phyloP scores from a whole-genome alignment of 2,797 vertebrate genomes.

The Cheirogaleus major region DNA sequence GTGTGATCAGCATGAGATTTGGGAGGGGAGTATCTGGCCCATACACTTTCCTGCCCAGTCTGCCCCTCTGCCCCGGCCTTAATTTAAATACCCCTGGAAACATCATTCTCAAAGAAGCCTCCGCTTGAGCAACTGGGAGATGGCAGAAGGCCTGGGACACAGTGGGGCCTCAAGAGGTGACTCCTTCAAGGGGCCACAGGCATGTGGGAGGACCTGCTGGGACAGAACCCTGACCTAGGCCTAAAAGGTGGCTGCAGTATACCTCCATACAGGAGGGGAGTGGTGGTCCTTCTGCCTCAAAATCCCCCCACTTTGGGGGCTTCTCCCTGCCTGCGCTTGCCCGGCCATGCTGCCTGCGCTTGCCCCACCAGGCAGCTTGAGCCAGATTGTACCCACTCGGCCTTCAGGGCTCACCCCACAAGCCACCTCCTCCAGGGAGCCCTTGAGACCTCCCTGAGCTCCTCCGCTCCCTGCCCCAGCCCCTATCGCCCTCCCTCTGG shows the following conservation, averaged over 20 bases:
- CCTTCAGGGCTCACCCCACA: background rate
- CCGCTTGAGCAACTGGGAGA: background rate
- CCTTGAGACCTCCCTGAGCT: background rate
- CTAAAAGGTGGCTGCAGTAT: background rate
- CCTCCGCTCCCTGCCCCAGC: background rate
- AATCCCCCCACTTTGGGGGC: background rate
- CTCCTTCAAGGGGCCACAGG: background rate
- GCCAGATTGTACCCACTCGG: background rate
- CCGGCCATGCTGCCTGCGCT: no score
- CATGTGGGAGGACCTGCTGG: background rate
- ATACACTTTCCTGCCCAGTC: background rate
- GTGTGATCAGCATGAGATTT: background rate
- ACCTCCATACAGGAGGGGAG: background rate
- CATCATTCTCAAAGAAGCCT: background rate
- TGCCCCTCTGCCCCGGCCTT: fast-evolving
- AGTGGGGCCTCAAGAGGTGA: background rate
- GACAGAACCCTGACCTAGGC: background rate
- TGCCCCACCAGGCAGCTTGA: no score
- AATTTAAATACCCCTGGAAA: background rate
- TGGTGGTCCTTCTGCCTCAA: background rate
- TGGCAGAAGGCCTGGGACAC: background rate
- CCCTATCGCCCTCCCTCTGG: background rate
- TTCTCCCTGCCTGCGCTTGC: background rate
- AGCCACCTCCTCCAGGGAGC: background rate
- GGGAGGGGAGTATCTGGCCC: background rate